These are phyloP conservation scores for Neria commutata DNA, from an alignment of 2,888 invertebrate species.

Conservation along the genomic window DNA sequence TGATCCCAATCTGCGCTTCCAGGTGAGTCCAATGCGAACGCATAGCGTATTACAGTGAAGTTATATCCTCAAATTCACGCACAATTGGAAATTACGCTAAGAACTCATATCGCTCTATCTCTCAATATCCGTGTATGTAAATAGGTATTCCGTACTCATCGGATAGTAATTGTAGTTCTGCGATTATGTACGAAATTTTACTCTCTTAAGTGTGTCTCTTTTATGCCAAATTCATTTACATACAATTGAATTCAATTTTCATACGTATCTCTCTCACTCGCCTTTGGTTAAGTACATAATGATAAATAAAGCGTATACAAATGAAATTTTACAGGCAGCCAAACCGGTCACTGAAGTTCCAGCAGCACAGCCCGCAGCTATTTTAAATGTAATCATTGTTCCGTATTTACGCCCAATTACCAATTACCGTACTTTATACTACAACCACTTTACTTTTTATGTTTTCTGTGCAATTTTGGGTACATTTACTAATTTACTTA, in stretches of 20 bases:
- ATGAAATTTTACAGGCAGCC: conserved; percentile 70
- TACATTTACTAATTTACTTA: too few relatives aligned
- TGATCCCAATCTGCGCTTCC: conserved; percentile 88
- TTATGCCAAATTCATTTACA: too few relatives aligned
- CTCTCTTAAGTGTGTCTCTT: background rate
- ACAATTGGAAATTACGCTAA: conserved; percentile 1
- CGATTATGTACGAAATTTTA: background rate
- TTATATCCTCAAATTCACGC: background rate
- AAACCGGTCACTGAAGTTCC: conserved; percentile 74
- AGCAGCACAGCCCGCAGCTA: conserved; percentile 63
- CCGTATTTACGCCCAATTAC: conserved; percentile 34
- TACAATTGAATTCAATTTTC: too few relatives aligned
- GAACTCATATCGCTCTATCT: too few relatives aligned
- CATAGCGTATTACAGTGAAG: conserved; percentile 18
- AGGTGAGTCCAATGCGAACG: conserved; percentile 68
- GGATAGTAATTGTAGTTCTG: background rate
- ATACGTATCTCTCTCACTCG: too few relatives aligned
- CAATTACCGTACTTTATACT: too few relatives aligned
- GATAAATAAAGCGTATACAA: conserved; percentile 18
- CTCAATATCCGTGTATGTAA: background rate
- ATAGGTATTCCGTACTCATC: background rate
- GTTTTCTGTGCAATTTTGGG: too few relatives aligned
- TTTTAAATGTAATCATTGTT: conserved; percentile 61
- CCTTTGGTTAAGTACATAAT: conserved; percentile 27
- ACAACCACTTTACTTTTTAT: too few relatives aligned